phyloP scores from a whole-genome alignment of 2,888 invertebrate species.

The Dilophus febrilis region DNA sequence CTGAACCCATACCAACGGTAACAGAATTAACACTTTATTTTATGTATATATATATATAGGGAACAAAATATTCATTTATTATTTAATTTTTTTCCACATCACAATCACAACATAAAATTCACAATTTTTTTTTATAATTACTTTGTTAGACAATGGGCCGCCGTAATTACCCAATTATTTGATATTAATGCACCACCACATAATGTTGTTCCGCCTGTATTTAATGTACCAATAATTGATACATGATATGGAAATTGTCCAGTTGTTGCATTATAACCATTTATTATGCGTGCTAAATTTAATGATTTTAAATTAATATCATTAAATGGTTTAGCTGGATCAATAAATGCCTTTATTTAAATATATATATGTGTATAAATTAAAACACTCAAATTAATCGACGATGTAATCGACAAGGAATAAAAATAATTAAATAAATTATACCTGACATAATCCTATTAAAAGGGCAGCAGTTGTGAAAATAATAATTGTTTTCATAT shows the following conservation, averaged over 20 bases:
- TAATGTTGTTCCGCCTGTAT: neutral
- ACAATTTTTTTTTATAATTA: neutral
- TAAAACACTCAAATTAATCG: no score
- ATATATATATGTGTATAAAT: no score
- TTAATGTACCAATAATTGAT: neutral
- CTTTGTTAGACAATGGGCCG: slow-evolving; percentile 4
- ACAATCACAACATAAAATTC: no score
- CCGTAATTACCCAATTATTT: slow-evolving; percentile 7
- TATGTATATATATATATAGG: no score
- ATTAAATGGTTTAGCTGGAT: neutral
- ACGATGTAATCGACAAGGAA: no score
- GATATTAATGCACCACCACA: slow-evolving; percentile 10
- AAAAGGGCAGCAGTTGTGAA: no score
- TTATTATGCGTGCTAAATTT: neutral
- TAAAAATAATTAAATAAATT: no score
- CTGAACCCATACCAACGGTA: slow-evolving; percentile 7
- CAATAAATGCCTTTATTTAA: neutral
- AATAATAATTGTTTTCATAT: no score
- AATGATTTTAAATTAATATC: neutral
- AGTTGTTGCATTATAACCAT: neutral
- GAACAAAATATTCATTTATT: no score
- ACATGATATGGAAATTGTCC: slow-evolving; percentile 9
- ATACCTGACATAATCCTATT: no score
- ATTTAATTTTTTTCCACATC: no score
- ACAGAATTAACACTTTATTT: slow-evolving; percentile 2